These are phyloP conservation scores for Psettodes erumei DNA, from an alignment of 2,113 vertebrate genomes.

Conservation along the genomic window DNA sequence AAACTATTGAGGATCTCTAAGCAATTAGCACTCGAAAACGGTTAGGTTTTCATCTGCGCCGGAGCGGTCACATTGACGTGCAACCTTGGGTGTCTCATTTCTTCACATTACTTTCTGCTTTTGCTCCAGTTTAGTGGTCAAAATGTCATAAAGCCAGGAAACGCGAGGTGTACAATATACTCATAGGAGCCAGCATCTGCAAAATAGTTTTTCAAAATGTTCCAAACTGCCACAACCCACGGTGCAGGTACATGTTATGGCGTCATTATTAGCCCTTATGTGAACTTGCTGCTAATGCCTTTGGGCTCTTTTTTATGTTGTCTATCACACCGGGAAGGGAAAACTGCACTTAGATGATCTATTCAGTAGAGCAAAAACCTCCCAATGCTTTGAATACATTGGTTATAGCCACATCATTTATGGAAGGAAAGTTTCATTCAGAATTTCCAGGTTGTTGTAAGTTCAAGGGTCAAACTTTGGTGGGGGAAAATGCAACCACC, in stretches of 20 bases:
- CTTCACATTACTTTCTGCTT: not conserved
- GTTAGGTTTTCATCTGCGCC: not conserved
- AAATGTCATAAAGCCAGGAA: not conserved
- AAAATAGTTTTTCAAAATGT: not conserved
- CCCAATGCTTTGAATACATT: not conserved
- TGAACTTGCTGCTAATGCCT: slow-evolving; percentile 11
- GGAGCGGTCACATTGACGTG: not conserved
- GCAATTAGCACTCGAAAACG: not conserved
- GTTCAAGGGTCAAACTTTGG: not conserved
- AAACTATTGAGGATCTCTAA: not conserved
- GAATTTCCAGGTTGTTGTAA: not conserved
- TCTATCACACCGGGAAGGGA: not conserved
- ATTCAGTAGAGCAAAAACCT: slow-evolving; percentile 3
- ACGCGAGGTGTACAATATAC: not conserved
- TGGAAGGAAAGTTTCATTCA: not conserved
- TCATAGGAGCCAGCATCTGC: not conserved
- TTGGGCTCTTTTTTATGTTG: slow-evolving; percentile 7
- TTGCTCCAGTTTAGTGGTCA: not conserved
- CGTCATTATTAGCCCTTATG: not conserved
- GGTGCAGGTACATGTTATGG: not conserved
- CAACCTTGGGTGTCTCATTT: not conserved
- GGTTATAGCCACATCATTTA: not conserved
- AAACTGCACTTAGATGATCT: slow-evolving; percentile 7
- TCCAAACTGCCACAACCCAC: not conserved
- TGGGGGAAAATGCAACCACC: not conserved